These are phyloP conservation scores for Rhinophrynus dorsalis DNA, from an alignment of 2,797 vertebrate species.

Conservation along the genomic window DNA sequence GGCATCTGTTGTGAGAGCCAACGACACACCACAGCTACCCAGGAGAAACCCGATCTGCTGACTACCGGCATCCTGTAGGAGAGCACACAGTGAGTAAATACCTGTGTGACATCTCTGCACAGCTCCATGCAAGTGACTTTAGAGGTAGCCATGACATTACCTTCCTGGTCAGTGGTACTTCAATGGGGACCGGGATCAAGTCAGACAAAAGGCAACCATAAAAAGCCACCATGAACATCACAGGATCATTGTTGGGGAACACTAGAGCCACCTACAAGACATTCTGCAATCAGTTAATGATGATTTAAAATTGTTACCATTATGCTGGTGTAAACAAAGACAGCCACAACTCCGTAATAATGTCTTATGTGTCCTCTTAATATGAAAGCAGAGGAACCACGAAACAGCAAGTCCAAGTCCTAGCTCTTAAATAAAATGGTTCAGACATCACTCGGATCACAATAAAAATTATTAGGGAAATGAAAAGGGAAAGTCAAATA, in stretches of 20 bases:
- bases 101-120: not conserved
- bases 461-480: no score
- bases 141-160: slow-evolving; percentile 63
- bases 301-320: no score
- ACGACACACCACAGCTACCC: slow-evolving; percentile 88
- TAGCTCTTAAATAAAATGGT: no score
- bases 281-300: no score
- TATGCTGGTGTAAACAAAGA: no score
- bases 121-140: not conserved
- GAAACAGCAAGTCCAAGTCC: no score
- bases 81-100: slow-evolving; percentile 2
- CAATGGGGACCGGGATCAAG: slow-evolving; percentile 92
- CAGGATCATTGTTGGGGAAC: slow-evolving; percentile 93
- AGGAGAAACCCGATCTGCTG: slow-evolving; percentile 94
- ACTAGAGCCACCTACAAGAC: slow-evolving; percentile 86
- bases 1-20: slow-evolving; percentile 92
- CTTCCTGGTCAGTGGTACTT: slow-evolving; percentile 94
- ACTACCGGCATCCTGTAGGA: slow-evolving; percentile 86
- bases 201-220: slow-evolving; percentile 94
- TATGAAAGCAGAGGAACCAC: not conserved
- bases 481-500: no score
- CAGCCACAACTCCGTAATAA: no score
- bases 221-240: slow-evolving; percentile 97
- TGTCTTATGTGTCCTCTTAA: no score
- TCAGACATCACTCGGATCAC: no score